Conservation (phyloP, 2,888 invertebrate species). For the Cheilosia urbana region DNA sequence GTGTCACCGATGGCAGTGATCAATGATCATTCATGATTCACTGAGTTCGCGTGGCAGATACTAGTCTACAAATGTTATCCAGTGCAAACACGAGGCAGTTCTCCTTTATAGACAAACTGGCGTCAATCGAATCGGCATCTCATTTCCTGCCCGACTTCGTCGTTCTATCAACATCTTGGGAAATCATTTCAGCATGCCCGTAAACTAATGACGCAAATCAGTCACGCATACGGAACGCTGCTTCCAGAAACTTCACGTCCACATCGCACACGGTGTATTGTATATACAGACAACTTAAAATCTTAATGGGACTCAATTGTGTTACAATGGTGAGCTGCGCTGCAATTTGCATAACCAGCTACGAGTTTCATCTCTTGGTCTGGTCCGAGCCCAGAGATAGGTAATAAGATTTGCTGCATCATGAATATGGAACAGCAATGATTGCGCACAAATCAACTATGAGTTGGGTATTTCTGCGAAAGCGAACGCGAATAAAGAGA, state of each 20-base stretch:
- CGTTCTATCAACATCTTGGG: constrained; percentile 13
- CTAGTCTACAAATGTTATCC: constrained; percentile 1
- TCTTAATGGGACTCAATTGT: constrained; percentile 49
- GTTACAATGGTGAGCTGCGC: constrained; percentile 43
- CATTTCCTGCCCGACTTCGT: constrained; percentile 11
- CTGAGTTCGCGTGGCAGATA: constrained; percentile 16
- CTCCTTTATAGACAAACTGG: constrained; percentile 25
- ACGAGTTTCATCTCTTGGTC: constrained; percentile 19
- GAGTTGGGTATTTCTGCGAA: constrained; percentile 9
- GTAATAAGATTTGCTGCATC: constrained; percentile 60
- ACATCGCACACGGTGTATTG: not conserved
- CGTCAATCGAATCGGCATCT: constrained; percentile 14
- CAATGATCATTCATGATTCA: constrained; percentile 13
- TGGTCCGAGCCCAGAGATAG: not conserved
- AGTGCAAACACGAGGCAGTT: not conserved
- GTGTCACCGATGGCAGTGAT: not conserved
- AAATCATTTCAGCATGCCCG: constrained; percentile 38
- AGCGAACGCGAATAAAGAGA: constrained; percentile 32
- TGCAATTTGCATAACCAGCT: constrained; percentile 60
- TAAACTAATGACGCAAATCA: constrained; percentile 28
- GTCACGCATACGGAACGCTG: not conserved
- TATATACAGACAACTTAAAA: not conserved
- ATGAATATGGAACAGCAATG: constrained; percentile 59
- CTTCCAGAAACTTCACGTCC: constrained; percentile 33
- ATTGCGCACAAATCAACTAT: constrained; percentile 43